Percentiles rank a stretch among this genome's conserved stretches.
Evolutionary conservation across 37 sponge, comb jelly and placozoan genomes (phyloP).

Genomic region (Halichondria panicea): DNA sequence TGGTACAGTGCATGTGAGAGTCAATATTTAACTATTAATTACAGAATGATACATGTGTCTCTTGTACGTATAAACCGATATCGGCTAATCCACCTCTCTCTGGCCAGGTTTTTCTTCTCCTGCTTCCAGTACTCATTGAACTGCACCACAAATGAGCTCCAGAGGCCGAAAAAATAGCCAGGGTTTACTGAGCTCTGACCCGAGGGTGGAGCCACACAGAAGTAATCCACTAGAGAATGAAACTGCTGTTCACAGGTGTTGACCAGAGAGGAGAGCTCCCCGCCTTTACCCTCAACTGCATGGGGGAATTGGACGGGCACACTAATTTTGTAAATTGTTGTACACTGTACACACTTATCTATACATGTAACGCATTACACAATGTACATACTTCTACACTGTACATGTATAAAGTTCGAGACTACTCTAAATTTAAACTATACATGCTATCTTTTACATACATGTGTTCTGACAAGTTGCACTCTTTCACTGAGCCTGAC

Average conservation of each 20-base stretch:
- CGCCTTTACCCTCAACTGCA: too few relatives aligned
- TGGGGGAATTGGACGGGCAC: too few relatives aligned
- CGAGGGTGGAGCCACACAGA: neutral
- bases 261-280: neutral
- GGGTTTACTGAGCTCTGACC: conserved; percentile 14
- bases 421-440: neutral
- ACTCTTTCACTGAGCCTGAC: neutral
- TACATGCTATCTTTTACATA: neutral
- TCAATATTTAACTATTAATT: too few relatives aligned
- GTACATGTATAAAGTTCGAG: neutral
- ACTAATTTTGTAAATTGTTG: too few relatives aligned
- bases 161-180: conserved; percentile 31
- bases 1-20: too few relatives aligned
- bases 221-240: conserved; percentile 9
- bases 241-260: neutral
- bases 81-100: too few relatives aligned
- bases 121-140: conserved; percentile 32
- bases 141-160: conserved; percentile 28
- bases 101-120: conserved; percentile 1
- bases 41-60: too few relatives aligned
- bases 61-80: too few relatives aligned
- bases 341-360: too few relatives aligned
- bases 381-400: neutral
- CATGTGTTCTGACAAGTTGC: neutral
- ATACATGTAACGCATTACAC: too few relatives aligned